phyloP scores from a whole-genome alignment of 1,140 invertebrate species.

The Drosophila grimshawi region DNA sequence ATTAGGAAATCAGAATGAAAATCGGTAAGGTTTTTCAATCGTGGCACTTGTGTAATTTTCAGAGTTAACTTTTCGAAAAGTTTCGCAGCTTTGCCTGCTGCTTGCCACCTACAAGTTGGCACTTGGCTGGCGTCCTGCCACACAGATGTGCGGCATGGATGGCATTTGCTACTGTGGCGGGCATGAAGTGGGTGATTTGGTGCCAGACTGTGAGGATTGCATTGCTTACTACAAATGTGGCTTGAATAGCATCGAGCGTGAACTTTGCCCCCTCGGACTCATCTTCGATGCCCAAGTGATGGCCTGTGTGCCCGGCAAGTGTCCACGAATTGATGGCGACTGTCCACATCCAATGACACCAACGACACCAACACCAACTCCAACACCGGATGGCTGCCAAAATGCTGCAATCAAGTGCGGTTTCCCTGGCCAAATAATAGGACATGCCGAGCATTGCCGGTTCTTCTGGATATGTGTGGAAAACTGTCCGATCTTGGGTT shows the following conservation, averaged over 20 bases:
- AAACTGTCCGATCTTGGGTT: conserved; percentile 43
- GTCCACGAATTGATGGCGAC: conserved; percentile 41
- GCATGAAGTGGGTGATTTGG: conserved; percentile 20
- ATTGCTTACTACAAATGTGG: conserved; percentile 50
- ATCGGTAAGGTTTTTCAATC: conserved; percentile 9
- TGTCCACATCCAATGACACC: background rate
- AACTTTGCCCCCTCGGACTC: conserved; percentile 24
- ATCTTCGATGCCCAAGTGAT: conserved; percentile 11
- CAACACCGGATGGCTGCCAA: conserved; percentile 4
- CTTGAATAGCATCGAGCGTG: background rate
- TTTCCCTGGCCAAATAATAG: conserved; percentile 46
- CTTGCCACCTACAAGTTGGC: background rate
- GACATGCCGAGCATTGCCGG: conserved; percentile 54
- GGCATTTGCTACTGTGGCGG: conserved; percentile 40
- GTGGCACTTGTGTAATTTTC: background rate
- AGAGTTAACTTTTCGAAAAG: conserved; percentile 2
- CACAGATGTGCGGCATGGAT: background rate
- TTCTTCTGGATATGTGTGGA: conserved; percentile 55
- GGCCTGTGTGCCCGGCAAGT: conserved; percentile 40
- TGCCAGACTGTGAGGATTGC: conserved; percentile 59
- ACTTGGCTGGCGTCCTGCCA: background rate
- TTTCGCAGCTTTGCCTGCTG: conserved; percentile 27
- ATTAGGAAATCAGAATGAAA: conserved; percentile 17
- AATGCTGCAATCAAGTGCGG: conserved; percentile 33
- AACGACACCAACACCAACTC: background rate